Base-by-base conservation (phyloP, 2,113 vertebrate genomes). In the Anhinga rufa region DNA sequence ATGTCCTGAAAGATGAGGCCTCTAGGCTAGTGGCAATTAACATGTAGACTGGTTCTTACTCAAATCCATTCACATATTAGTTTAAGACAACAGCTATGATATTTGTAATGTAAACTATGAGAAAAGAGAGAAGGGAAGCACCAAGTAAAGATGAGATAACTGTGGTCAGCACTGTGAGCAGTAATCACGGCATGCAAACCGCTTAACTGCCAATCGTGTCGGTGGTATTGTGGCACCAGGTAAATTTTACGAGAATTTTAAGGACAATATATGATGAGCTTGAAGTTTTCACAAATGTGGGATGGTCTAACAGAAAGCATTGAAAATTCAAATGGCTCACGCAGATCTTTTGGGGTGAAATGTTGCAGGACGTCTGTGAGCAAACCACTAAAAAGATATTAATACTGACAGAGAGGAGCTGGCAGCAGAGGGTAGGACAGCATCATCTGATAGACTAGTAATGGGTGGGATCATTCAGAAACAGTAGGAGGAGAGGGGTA, bases 121-220 rank as follows among this genome's bases (percentile, higher is more conserved):
- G 34, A 38, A 44, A 65, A 24, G 29, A 71, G 34, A 19, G 19
- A 72, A 54, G 15, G 11, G 49, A 61, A 36, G 34, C 32, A 52
- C 9, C 7, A 61, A 14, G 34, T 31, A 36, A 61, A 65, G 36
- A 21, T 80, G 54, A 52, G 48, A 25, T 61, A 68, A 17, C 18
- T n/a, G 17, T 3, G 1, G 8, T 76, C 54, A 36, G 29, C 32
- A 26, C 46, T 2, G 1, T 58, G 20, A 32, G 24, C 16, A 28
- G 17, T 55, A 40, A 68, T 49, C 9, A 32, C 0, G 0, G 16
- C 49, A 31, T 38, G 25, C 38, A 69, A 48, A 64, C 9, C 1
- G 5, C 38, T 34, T 40, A 70, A 34, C 10, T 76, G 42, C 62
- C 17, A 21, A 5, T 46, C 0, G 0, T 68, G 19, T 29, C 29